phyloP scores from a whole-genome alignment of 2,888 invertebrate genomes.

The Polyommatus icarus region DNA sequence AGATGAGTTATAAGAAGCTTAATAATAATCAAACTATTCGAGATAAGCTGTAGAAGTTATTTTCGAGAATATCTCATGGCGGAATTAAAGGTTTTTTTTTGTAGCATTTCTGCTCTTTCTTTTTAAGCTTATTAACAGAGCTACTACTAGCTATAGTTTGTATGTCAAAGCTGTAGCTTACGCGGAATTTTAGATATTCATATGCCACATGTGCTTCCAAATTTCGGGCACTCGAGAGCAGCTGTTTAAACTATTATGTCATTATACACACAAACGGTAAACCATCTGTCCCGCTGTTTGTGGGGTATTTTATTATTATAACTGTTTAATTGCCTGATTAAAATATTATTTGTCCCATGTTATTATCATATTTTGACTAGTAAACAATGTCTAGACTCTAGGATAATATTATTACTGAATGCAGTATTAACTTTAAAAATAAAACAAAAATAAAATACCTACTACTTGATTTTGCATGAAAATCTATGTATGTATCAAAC shows the following conservation, averaged over 20 bases:
- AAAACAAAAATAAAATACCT: no score
- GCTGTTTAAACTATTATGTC: slow-evolving; percentile 9
- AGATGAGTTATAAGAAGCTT: no score
- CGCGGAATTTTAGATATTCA: not conserved
- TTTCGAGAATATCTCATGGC: not conserved
- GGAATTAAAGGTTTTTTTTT: not conserved
- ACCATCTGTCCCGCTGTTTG: not conserved
- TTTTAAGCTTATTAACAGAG: no score
- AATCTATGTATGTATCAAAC: no score
- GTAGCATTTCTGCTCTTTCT: no score
- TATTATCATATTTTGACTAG: not conserved
- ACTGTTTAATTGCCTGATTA: not conserved
- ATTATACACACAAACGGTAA: not conserved
- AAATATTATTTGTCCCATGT: not conserved
- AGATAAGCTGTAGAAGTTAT: not conserved
- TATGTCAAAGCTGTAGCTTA: not conserved
- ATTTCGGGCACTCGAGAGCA: not conserved
- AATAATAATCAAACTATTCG: no score
- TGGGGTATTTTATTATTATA: not conserved
- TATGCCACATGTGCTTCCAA: not conserved
- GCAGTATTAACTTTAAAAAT: no score
- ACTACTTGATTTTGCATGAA: no score
- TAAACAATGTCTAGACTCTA: not conserved
- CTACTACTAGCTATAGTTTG: not conserved
- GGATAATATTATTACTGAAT: not conserved